These are phyloP conservation scores for Suncus etruscus DNA, from an alignment of 2,113 vertebrate species.

Conservation along the genomic window DNA sequence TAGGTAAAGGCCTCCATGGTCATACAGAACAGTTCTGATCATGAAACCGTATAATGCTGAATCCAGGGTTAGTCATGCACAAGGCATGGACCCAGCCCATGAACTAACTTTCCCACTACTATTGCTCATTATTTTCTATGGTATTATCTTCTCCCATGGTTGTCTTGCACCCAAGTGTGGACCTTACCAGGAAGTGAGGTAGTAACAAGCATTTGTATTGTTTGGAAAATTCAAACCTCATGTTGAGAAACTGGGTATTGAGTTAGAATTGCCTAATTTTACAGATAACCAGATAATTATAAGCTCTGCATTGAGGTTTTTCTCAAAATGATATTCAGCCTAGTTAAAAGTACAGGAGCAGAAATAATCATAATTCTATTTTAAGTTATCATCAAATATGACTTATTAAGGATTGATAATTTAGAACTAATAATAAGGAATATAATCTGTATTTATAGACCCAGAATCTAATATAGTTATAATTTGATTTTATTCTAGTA, in stretches of 20 bases:
- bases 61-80: no score
- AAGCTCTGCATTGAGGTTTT: background rate
- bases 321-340: background rate
- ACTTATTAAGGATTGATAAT: background rate
- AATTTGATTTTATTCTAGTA: no score
- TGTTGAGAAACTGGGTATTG: background rate
- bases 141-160: background rate
- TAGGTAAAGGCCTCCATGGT: no score
- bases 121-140: background rate
- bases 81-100: no score
- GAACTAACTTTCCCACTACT: no score
- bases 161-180: background rate
- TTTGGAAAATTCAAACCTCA: background rate
- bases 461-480: background rate
- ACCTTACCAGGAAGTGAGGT: no score
- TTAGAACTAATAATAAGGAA: background rate
- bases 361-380: background rate
- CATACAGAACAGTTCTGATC: no score
- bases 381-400: background rate
- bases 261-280: background rate
- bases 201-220: rapidly evolving
- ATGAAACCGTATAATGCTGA: no score
- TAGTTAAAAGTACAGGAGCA: background rate
- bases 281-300: background rate
- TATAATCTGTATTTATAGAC: background rate